Base-by-base conservation (phyloP, 2,797 vertebrate genomes). In the Sylvilagus floridanus region DNA sequence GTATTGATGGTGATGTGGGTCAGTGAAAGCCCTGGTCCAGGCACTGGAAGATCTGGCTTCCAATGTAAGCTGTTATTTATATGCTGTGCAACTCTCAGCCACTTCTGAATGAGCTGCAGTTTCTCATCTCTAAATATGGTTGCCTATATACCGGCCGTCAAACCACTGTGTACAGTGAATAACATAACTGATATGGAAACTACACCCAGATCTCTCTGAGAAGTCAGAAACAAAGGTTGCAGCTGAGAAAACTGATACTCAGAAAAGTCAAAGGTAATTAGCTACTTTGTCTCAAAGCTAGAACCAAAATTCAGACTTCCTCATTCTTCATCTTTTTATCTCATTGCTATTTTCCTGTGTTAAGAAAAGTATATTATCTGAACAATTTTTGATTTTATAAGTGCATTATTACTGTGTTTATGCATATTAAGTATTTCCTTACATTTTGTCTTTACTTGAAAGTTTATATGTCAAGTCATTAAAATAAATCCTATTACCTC, bases 381-480 rank as follows among this genome's bases (percentile, higher is more conserved):
- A 52, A 60, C 0, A 63, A 54, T 30, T 78, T 7, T 86, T 35
- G 30, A 83, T 26, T 85, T 24, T 77, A 26, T 68, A 81, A 76
- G 17, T 22, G 79, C 30, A 66, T 28, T 37, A 60, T 63, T 73
- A 73, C 12, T 84, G 37, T 54, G 13, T 57, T 68, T 75, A 73
- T 66, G 22, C 1, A 84, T 7, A 85, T 21, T 5, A 81, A 73
- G 16, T 79, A 93, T 63, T 37, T 71, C n/a, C 69, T 90, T 81
- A 13, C 50, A 86, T 82, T 71, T 87, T 60, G 14, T 30, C 11
- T 66, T 87, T 35, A 78, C 62, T 89, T 84, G 81, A 88, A 62
- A 90, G 47, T 42, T 84, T 79, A 65, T 90, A 57, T 52, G n/a
- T 65, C 79, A 60, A 47, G 22, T 92, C 28, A 71, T 16, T 79